Percentiles rank a stretch among this genome's conserved stretches.
Conservation (phyloP, 2,113 vertebrate genomes). For the Laticauda colubrina region DNA sequence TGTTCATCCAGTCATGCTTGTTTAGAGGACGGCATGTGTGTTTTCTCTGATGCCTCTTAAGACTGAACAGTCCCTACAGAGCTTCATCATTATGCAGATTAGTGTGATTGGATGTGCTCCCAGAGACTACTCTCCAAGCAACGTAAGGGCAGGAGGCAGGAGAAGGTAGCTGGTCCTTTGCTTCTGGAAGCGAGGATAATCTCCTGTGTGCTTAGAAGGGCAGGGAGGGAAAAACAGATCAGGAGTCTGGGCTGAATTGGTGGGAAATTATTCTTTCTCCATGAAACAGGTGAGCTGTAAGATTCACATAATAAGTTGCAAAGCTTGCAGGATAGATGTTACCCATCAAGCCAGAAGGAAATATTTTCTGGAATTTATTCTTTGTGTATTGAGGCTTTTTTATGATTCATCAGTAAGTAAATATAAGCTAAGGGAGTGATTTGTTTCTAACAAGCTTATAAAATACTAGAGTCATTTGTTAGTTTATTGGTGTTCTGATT, state of each 20-base stretch:
- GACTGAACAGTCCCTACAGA: slow-evolving; percentile 43
- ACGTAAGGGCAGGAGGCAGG: slow-evolving; percentile 49
- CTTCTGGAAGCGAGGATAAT: slow-evolving; percentile 42
- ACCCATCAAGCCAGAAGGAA: slow-evolving; percentile 60
- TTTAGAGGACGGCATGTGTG: slow-evolving; percentile 49
- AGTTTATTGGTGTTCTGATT: slow-evolving; percentile 92
- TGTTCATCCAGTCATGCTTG: slow-evolving; percentile 38
- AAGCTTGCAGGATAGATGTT: slow-evolving; percentile 41
- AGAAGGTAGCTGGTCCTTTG: slow-evolving; percentile 24
- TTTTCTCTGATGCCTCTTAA: slow-evolving; percentile 58
- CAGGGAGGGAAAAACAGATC: not conserved
- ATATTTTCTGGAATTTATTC: slow-evolving; percentile 67
- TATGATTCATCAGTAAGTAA: slow-evolving; percentile 84
- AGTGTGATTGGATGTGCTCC: slow-evolving; percentile 47
- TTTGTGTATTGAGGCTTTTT: slow-evolving; percentile 76
- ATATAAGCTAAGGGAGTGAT: slow-evolving; percentile 85
- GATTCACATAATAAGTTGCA: not conserved
- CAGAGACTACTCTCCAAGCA: slow-evolving; percentile 35
- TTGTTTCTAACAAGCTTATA: slow-evolving; percentile 85
- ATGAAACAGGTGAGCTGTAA: not conserved
- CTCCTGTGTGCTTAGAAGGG: not conserved
- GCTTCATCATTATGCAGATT: slow-evolving; percentile 61
- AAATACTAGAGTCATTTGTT: slow-evolving; percentile 85
- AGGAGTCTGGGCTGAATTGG: slow-evolving; percentile 3
- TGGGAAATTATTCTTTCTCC: slow-evolving; percentile 6